phyloP scores from a whole-genome alignment of 2,113 vertebrate species.

The Acrocephalus arundinaceus region DNA sequence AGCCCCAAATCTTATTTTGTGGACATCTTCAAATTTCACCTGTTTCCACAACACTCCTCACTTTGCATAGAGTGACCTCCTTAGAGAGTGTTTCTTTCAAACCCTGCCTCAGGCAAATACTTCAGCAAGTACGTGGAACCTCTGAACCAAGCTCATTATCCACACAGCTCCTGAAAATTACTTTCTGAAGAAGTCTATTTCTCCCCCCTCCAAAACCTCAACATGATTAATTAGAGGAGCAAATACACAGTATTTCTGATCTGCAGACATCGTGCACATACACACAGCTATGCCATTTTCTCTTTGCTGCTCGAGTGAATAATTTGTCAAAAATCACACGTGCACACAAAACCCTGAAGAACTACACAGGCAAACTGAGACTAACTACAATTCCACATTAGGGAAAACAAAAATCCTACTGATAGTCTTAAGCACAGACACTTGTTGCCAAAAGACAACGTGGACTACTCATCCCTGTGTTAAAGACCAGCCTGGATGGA shows the following conservation, averaged over 20 bases:
- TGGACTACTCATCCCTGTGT: neutral
- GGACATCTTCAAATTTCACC: neutral
- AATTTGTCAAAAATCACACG: neutral
- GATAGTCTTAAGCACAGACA: neutral
- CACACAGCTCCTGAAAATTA: neutral
- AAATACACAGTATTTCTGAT: neutral
- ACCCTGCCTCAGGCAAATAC: neutral
- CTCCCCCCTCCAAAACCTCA: neutral
- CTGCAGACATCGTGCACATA: neutral
- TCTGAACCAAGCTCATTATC: neutral
- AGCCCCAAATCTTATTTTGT: neutral
- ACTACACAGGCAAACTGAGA: neutral
- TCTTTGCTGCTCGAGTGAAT: rapidly evolving
- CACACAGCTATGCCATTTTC: neutral
- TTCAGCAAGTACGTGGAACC: neutral
- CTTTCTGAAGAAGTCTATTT: neutral
- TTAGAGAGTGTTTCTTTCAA: neutral
- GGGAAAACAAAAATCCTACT: neutral
- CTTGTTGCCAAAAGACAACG: neutral
- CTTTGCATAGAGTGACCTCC: neutral
- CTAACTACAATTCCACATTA: neutral
- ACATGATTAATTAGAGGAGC: neutral
- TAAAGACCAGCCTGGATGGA: neutral
- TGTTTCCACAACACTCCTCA: neutral
- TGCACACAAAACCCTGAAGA: neutral